Base-by-base conservation (phyloP, 2,888 invertebrate genomes). In the Nephrotoma flavescens region DNA sequence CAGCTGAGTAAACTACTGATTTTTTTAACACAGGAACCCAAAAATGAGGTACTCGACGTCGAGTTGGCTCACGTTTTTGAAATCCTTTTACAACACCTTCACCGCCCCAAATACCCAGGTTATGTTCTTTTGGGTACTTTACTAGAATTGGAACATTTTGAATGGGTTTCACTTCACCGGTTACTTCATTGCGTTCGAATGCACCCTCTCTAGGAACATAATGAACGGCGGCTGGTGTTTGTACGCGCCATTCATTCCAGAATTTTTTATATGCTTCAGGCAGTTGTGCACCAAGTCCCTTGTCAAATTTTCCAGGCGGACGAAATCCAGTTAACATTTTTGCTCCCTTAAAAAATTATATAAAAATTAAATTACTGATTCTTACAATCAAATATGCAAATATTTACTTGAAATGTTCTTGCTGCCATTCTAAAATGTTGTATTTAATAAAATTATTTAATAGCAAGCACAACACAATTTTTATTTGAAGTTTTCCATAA, bases 81-180 rank as follows among this genome's bases (percentile, higher is more conserved):
- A 96, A 97, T 86, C 98, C 99, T 93, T 97, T 96, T 41, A 99
- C 92, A 0, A 99, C 94, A 45, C 95, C 97, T 92, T 99, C 99
- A 7, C 99, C 99, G 88, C 98, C 99, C 99, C 99, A 99, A 88
- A 99, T 93, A 45, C 98, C 98, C 84, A 94, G 89, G 90, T 98
- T 92, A 87, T 95, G 92, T 92, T 99, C 97, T 57, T 93, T 92
- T 0, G 98, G 96, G 90, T 94, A 95, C 88, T 94, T 94, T 1
- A 98, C 89, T 0, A 96, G 96, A 44, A 99, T 91, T 44, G 96
- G 94, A 83, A 94, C 89, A 92, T 97, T 96, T 90, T 97, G 96
- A 86, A 97, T 92, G 0, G 95, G 95, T 87, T 92, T 90, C 11
- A 96, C 95, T 92, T 94, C 94, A 87, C 96, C 96, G 86, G 95